phyloP scores from a whole-genome alignment of 2,113 vertebrate genomes.

The Mesembrinibis cayennensis region DNA sequence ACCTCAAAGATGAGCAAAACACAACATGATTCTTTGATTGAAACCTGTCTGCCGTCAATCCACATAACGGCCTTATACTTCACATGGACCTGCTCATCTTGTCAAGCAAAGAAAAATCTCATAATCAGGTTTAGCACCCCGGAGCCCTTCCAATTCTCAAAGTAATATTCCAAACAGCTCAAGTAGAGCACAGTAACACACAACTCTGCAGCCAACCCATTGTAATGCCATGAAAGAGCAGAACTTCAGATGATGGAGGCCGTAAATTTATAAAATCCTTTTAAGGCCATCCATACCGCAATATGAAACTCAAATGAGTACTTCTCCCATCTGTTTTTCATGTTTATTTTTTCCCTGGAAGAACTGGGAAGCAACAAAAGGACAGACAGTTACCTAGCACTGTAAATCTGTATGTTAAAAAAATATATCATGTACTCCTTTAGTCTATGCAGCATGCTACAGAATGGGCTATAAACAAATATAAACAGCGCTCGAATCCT shows the following conservation, averaged over 20 bases:
- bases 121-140: conserved; percentile 77
- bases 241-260: conserved; percentile 25
- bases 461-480: background rate
- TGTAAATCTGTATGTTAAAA: background rate
- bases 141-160: conserved; percentile 72
- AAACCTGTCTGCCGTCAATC: conserved; percentile 55
- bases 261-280: conserved; percentile 66
- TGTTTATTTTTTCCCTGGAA: background rate
- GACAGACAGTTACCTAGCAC: background rate
- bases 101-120: conserved; percentile 81
- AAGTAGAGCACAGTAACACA: conserved; percentile 48
- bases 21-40: conserved; percentile 35
- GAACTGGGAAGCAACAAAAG: background rate
- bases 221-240: conserved; percentile 37
- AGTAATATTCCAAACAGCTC: conserved; percentile 78
- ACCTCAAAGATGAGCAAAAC: conserved; percentile 55
- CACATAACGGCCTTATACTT: conserved; percentile 52
- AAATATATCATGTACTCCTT: background rate
- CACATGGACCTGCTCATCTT: conserved; percentile 74
- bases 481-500: background rate
- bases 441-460: background rate
- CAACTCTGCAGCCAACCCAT: conserved; percentile 24
- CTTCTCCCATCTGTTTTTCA: background rate
- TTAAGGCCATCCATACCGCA: conserved; percentile 6
- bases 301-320: conserved; percentile 46